Evolutionary conservation across 2,888 invertebrate genomes (phyloP).

Genomic region (Serripes groenlandicus): DNA sequence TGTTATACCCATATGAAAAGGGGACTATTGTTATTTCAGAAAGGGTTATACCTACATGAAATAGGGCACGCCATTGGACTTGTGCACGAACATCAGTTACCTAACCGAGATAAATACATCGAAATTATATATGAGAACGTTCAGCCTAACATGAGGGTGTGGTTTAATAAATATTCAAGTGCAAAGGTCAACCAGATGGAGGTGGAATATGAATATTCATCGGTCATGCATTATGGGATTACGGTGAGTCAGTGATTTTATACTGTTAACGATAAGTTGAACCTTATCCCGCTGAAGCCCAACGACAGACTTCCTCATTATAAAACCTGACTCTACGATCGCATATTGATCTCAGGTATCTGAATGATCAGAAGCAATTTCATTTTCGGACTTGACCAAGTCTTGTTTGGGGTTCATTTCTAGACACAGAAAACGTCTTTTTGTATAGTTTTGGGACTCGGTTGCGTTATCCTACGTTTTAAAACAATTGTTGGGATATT

Average conservation of each 20-base stretch:
- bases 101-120: constrained; percentile 78
- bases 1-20: no score
- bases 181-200: constrained; percentile 76
- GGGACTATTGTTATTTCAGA: constrained; percentile 74
- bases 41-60: constrained; percentile 83
- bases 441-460: no score
- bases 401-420: no score
- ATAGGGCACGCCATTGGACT: constrained; percentile 83
- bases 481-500: no score
- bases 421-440: no score
- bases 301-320: no score
- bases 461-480: no score
- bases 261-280: background rate
- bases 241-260: constrained; percentile 76
- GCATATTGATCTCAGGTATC: no score
- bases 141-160: constrained; percentile 80
- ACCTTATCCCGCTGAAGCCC: no score
- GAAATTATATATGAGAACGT: constrained; percentile 77
- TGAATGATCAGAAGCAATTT: no score
- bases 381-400: no score
- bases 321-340: no score
- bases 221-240: constrained; percentile 83
- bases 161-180: constrained; percentile 80
- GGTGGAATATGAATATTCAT: constrained; percentile 80
- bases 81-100: constrained; percentile 83